Evolutionary conservation across 2,113 vertebrate species (phyloP).

Genomic region (Siniperca chuatsi): DNA sequence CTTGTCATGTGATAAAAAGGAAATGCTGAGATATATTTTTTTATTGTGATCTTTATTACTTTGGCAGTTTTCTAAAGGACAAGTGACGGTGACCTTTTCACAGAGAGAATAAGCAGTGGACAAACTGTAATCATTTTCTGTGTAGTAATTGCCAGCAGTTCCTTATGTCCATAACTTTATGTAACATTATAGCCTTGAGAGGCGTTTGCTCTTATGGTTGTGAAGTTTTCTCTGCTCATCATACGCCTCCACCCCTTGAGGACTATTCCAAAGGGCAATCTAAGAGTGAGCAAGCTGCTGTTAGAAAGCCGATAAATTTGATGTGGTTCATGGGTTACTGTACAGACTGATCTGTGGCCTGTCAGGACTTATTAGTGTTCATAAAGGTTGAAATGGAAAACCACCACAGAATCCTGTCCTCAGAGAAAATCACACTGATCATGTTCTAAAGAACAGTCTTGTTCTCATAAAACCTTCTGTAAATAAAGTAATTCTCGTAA

Average conservation of each 20-base stretch:
- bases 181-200: constrained; percentile 9
- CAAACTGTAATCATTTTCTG: constrained; percentile 19
- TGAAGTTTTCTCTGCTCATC: constrained; percentile 1
- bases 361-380: constrained; percentile 44
- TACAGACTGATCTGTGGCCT: constrained; percentile 33
- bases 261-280: constrained; percentile 47
- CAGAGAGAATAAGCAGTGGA: constrained; percentile 24
- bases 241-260: constrained; percentile 9
- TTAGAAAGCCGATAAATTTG: constrained; percentile 48
- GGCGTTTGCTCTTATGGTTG: background rate
- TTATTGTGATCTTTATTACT: background rate
- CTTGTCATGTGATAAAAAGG: background rate
- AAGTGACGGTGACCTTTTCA: constrained; percentile 27
- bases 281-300: constrained; percentile 38
- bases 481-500: constrained; percentile 7
- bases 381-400: constrained; percentile 23
- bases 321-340: constrained; percentile 53
- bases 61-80: constrained; percentile 25
- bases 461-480: background rate
- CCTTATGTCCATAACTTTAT: constrained; percentile 18
- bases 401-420: background rate
- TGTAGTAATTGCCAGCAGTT: constrained; percentile 4
- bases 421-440: constrained; percentile 4
- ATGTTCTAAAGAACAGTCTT: background rate
- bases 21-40: background rate